Evolutionary conservation across 2,797 vertebrate genomes (phyloP).

Genomic region (Paramormyrops hopkinsi): DNA sequence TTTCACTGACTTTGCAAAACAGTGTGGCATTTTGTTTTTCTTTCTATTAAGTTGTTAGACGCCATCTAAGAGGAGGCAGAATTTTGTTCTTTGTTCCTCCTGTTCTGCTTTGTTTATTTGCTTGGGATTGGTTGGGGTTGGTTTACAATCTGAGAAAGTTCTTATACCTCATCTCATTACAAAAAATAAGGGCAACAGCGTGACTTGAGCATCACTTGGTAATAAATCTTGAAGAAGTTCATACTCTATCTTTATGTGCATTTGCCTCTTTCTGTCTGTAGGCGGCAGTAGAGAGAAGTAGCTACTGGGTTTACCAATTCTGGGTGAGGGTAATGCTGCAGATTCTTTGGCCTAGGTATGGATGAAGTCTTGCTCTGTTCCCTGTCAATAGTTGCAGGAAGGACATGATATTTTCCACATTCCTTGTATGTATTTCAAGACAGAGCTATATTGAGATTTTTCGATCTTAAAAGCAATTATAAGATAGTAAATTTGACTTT

Average conservation of each 20-base stretch:
- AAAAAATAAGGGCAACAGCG: background rate
- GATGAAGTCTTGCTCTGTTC: background rate
- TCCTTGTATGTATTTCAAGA: background rate
- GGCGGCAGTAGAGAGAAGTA: background rate
- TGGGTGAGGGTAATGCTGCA: background rate
- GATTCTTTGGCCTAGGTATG: background rate
- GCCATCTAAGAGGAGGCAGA: background rate
- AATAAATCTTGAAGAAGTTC: background rate
- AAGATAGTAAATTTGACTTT: background rate
- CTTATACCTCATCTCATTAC: background rate
- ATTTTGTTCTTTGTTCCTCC: slow-evolving; percentile 16
- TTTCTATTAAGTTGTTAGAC: slow-evolving; percentile 1
- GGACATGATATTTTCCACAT: background rate
- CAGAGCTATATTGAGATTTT: background rate
- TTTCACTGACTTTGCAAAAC: background rate
- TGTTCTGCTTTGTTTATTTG: slow-evolving; percentile 12
- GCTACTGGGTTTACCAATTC: background rate
- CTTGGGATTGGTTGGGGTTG: background rate
- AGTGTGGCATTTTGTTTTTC: slow-evolving; percentile 8
- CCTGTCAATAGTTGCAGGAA: background rate
- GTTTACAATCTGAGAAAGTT: background rate
- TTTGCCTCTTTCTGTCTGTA: background rate
- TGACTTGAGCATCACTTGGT: background rate
- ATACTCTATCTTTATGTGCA: background rate
- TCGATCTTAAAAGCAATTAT: background rate